A percentile compares a stretch with the other conserved stretches of the same genome.
These are phyloP conservation scores for Spongilla lacustris DNA, from an alignment of 37 sponge, comb jelly and placozoan species.

Conservation along the genomic window DNA sequence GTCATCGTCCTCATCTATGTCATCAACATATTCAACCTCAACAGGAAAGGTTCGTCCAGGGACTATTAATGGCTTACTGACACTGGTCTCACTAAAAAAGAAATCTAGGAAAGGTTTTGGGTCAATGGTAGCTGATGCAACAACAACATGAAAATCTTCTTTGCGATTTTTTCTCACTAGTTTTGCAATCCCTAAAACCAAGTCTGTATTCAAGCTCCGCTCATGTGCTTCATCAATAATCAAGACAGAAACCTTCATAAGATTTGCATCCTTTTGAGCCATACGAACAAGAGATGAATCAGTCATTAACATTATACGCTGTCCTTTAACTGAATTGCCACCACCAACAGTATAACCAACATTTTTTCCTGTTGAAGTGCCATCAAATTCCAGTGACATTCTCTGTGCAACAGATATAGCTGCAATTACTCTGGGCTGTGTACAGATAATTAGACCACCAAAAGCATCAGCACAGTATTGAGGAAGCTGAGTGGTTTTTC, in stretches of 20 bases:
- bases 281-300: conserved; percentile 75
- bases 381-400: conserved; percentile 62
- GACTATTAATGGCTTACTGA: conserved; percentile 34
- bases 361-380: conserved; percentile 25
- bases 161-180: conserved; percentile 45
- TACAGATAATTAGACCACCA: conserved; percentile 64
- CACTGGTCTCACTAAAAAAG: conserved; percentile 45
- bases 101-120: conserved; percentile 52
- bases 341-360: conserved; percentile 67
- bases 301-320: conserved; percentile 64
- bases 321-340: conserved; percentile 20
- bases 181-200: conserved; percentile 74
- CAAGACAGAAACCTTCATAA: conserved; percentile 65
- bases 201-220: conserved; percentile 82
- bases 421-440: conserved; percentile 90
- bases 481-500: conserved; percentile 91
- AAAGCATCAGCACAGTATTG: conserved; percentile 88
- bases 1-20: background rate
- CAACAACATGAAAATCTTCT: conserved; percentile 69
- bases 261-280: conserved; percentile 46
- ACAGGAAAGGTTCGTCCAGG: conserved; percentile 85
- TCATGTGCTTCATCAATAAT: conserved; percentile 91
- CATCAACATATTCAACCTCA: conserved; percentile 30
- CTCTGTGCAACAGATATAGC: conserved; percentile 80
- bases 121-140: conserved; percentile 89